These are phyloP conservation scores for Falco peregrinus DNA, from an alignment of 2,797 vertebrate species.

Conservation along the genomic window DNA sequence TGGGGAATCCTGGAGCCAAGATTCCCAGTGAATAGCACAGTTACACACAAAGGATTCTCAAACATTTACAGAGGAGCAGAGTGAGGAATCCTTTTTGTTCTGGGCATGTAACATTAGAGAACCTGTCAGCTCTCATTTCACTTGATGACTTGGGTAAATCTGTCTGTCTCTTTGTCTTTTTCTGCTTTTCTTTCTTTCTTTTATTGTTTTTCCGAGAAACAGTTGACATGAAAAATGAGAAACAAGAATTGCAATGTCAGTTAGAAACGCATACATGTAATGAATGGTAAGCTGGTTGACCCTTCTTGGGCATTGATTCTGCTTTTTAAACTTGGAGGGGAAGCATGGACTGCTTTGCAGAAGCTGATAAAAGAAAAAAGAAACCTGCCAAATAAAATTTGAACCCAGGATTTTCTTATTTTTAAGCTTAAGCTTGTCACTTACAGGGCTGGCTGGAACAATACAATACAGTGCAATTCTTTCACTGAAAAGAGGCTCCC, in stretches of 20 bases:
- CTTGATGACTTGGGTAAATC: slow-evolving; percentile 46
- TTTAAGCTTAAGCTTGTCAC: background rate
- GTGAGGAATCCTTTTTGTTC: slow-evolving; percentile 56
- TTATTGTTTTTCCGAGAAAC: background rate
- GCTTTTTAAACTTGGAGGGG: background rate
- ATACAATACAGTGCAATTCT: background rate
- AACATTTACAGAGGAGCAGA: background rate
- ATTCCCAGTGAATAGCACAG: background rate
- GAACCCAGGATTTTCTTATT: slow-evolving; percentile 7
- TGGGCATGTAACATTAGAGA: slow-evolving; percentile 49
- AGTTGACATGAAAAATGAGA: slow-evolving; percentile 61
- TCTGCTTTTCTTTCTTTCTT: slow-evolving; percentile 5
- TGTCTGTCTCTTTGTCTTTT: slow-evolving; percentile 47
- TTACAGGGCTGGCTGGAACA: background rate
- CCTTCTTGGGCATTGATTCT: slow-evolving; percentile 45
- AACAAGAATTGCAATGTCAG: slow-evolving; percentile 37
- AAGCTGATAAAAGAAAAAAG: slow-evolving; percentile 9
- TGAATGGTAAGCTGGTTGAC: slow-evolving; percentile 53
- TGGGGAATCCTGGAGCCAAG: background rate
- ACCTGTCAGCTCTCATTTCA: slow-evolving; percentile 62
- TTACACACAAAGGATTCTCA: slow-evolving; percentile 8
- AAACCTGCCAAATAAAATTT: slow-evolving; percentile 1
- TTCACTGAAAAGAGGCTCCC: background rate
- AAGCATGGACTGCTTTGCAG: background rate
- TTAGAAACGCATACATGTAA: slow-evolving; percentile 40